phyloP scores from a whole-genome alignment of 2,797 vertebrate species.

The Nannoperca obscura region DNA sequence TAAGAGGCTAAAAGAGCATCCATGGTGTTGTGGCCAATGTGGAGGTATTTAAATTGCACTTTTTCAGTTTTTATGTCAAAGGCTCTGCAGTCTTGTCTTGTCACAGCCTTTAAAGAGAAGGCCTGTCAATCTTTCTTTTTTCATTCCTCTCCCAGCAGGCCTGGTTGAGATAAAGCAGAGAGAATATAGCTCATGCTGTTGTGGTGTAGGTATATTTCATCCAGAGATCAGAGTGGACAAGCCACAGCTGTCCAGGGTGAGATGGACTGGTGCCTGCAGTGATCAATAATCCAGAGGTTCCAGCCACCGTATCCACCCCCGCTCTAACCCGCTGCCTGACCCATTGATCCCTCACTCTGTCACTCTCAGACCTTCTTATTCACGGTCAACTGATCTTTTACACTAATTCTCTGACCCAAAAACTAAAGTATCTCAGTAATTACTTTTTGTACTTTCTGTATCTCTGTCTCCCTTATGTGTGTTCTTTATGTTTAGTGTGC shows the following conservation, averaged over 20 bases:
- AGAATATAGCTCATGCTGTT: slow-evolving; percentile 43
- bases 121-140: slow-evolving; percentile 48
- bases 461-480: not conserved
- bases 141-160: slow-evolving; percentile 65
- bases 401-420: slow-evolving; percentile 42
- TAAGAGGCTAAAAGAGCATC: slow-evolving; percentile 64
- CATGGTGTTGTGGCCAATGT: slow-evolving; percentile 3
- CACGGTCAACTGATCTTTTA: slow-evolving; percentile 42
- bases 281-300: slow-evolving; percentile 48
- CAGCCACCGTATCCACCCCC: slow-evolving; percentile 8
- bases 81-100: slow-evolving; percentile 39
- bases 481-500: not conserved
- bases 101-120: slow-evolving; percentile 41
- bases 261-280: slow-evolving; percentile 55
- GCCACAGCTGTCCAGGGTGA: slow-evolving; percentile 60
- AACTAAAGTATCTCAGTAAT: slow-evolving; percentile 10
- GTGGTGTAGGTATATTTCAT: slow-evolving; percentile 68
- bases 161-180: slow-evolving; percentile 59
- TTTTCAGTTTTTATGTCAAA: slow-evolving; percentile 55
- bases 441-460: not conserved
- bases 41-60: slow-evolving; percentile 44
- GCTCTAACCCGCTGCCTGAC: slow-evolving; percentile 23
- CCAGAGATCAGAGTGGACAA: slow-evolving; percentile 65
- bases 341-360: slow-evolving; percentile 43
- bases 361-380: slow-evolving; percentile 26